Percentiles rank a stretch among this genome's conserved stretches.
These are phyloP conservation scores for Episyrphus balteatus DNA, from an alignment of 1,140 invertebrate species.

Conservation along the genomic window DNA sequence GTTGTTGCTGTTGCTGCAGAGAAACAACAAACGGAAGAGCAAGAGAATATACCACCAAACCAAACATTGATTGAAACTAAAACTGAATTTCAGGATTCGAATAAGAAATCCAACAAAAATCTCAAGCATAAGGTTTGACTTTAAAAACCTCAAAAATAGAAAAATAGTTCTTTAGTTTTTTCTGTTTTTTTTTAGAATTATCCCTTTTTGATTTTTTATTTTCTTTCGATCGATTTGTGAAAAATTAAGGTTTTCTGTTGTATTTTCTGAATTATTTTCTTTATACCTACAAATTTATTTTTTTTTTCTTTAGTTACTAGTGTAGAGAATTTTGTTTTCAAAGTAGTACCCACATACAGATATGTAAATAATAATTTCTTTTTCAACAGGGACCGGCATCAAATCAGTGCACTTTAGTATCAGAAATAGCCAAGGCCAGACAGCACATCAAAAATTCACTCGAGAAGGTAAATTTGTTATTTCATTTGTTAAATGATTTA, in stretches of 20 bases:
- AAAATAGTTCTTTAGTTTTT: no score
- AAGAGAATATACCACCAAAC: background rate
- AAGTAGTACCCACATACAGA: no score
- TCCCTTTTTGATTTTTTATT: background rate
- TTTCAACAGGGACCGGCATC: slow-evolving; percentile 17
- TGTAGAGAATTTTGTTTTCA: slow-evolving; percentile 7
- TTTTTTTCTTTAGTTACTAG: no score
- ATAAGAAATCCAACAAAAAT: background rate
- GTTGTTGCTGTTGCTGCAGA: background rate
- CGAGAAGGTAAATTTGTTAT: slow-evolving; percentile 43
- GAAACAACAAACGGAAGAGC: no score
- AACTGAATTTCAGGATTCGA: background rate
- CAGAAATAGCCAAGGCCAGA: slow-evolving; percentile 53
- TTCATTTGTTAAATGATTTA: no score
- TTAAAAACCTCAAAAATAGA: no score
- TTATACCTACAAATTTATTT: no score
- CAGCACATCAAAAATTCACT: slow-evolving; percentile 54
- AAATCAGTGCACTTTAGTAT: slow-evolving; percentile 42
- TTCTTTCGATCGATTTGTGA: no score
- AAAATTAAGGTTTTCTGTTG: no score
- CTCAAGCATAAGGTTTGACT: no score
- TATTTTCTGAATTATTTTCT: no score
- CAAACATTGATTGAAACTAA: background rate
- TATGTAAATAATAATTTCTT: slow-evolving; percentile 1
- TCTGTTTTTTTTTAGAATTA: background rate